phyloP scores from a whole-genome alignment of 2,888 invertebrate genomes.

The Brachynemurus nebulosus region DNA sequence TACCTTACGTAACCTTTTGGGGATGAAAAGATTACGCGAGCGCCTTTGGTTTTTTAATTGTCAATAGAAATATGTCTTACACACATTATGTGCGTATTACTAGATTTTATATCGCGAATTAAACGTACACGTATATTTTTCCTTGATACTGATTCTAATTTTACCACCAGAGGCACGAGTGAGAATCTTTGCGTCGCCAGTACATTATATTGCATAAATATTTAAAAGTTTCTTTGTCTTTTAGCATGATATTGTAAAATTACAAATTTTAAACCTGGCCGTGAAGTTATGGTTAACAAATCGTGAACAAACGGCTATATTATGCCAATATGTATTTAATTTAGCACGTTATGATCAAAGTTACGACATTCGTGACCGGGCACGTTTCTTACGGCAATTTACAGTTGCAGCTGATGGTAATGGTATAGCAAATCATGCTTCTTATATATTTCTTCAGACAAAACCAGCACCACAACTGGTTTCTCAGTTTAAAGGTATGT shows the following conservation, averaged over 20 bases:
- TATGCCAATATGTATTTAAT: conserved; percentile 88
- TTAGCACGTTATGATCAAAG: conserved; percentile 94
- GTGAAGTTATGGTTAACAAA: conserved; percentile 86
- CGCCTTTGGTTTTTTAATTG: no score
- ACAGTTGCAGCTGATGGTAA: conserved; percentile 41
- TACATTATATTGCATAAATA: no score
- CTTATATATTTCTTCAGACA: conserved; percentile 73
- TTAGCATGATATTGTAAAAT: conserved; percentile 86
- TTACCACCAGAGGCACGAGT: no score
- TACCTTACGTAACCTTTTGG: neutral
- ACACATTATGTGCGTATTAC: no score
- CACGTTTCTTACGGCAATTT: conserved; percentile 74
- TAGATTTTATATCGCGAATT: no score
- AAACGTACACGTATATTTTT: no score
- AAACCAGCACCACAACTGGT: conserved; percentile 90
- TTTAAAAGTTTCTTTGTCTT: conserved; percentile 23
- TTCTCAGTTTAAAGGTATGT: conserved; percentile 62
- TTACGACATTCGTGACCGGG: conserved; percentile 94
- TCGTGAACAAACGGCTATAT: conserved; percentile 67
- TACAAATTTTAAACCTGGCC: conserved; percentile 89
- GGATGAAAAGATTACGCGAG: no score
- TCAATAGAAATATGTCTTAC: no score
- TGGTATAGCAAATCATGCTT: conserved; percentile 50
- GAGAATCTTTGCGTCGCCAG: no score
- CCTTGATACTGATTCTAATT: no score